Base-by-base conservation (phyloP, 2,797 vertebrate genomes). In the Amblyopsis hoosieri region DNA sequence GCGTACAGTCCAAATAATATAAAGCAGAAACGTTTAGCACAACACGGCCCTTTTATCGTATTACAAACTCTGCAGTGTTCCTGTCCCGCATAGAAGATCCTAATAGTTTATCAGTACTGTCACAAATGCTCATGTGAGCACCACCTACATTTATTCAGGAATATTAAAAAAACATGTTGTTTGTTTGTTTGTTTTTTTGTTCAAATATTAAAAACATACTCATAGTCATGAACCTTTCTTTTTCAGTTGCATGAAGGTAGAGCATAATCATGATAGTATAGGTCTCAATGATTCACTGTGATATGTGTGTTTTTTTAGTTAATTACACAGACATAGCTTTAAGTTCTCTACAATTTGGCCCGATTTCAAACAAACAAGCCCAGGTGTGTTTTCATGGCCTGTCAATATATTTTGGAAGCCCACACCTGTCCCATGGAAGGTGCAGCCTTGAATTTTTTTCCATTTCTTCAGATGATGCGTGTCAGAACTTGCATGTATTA, bases 401-500 rank as follows among this genome's bases (percentile, higher is more conserved):
- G 50, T 72, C 63, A 45, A 12, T 33, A 47, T 69, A 57, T 76
- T 79, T 78, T 68, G 57, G 60, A 60, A 65, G 59, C 45, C 13
- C 56, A 75, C 60, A 64, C 62, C 54, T 61, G 45, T 59, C 54
- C 52, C 53, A 31, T 33, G 51, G 14, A 53, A 23, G 51, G 17
- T 17, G 51, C 9, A 53, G 17, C 51, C 51, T 42, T 42, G 37
- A 1, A 54, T 54, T 54, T 69, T 47, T 64, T 62, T 53, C 57
- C 37, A 57, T 78, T 76, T 62, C 33, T 69, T 71, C n/a, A 59
- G 71, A 76, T 42, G 69, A 76, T 66, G 74, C 60, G 57, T 65
- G 37, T 71, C 64, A 66, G 63, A 62, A 72, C 74, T 76, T 86
- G 80, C 79, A 82, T 90, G 90, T 78, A 87, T 83, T 78, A 87